Percentiles rank a stretch among this genome's conserved stretches.
Conservation (phyloP, 1,140 invertebrate species). For the Gryllus bimaculatus region DNA sequence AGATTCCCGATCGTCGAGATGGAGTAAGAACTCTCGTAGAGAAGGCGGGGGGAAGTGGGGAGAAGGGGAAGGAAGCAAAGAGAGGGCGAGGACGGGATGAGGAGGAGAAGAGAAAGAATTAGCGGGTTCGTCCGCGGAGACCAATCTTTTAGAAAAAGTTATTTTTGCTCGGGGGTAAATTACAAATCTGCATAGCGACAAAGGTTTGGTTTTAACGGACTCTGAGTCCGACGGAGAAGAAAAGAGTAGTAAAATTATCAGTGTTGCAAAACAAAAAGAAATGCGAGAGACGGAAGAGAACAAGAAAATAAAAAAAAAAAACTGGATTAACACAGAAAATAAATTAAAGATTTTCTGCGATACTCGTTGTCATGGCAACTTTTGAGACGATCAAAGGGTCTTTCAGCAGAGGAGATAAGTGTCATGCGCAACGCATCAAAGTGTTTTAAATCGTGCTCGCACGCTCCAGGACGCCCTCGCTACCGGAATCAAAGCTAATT, state of each 20-base stretch:
- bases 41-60: no score
- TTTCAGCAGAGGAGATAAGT: background rate
- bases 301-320: background rate
- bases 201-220: background rate
- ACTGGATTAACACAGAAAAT: constrained; percentile 1
- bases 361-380: background rate
- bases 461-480: background rate
- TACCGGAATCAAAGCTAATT: background rate
- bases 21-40: background rate
- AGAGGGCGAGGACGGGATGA: background rate
- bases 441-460: background rate
- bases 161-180: background rate
- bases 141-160: constrained; percentile 5
- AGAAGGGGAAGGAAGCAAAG: background rate
- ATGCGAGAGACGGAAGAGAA: background rate
- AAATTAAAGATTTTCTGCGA: background rate
- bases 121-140: background rate
- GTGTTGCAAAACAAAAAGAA: background rate
- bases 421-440: background rate
- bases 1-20: background rate
- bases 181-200: background rate
- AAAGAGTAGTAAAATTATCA: background rate
- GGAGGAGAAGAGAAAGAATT: background rate
- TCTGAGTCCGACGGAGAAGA: background rate
- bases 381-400: background rate